Conservation (phyloP, 2,113 vertebrate genomes). For the Mastomys coucha region DNA sequence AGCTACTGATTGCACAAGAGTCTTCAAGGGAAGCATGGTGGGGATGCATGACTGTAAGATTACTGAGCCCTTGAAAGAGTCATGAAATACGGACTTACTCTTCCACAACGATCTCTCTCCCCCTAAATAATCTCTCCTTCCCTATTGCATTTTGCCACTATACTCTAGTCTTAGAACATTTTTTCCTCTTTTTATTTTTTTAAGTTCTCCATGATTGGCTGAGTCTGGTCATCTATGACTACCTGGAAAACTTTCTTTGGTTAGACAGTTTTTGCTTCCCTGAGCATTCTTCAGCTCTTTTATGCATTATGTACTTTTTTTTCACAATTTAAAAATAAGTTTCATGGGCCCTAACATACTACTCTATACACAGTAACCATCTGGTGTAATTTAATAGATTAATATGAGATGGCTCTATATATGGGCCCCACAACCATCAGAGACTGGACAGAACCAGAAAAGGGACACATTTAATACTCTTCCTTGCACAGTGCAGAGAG, state of each 20-base stretch:
- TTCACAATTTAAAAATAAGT: neutral
- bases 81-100: neutral
- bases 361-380: neutral
- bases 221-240: neutral
- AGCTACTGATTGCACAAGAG: neutral
- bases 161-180: neutral
- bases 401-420: neutral
- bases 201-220: neutral
- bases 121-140: neutral
- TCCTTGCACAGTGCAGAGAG: neutral
- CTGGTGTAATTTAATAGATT: neutral
- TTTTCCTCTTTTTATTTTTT: neutral
- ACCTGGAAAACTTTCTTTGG: constrained; percentile 23
- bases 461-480: neutral
- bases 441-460: neutral
- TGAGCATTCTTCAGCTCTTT: neutral
- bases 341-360: neutral
- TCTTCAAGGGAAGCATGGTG: neutral
- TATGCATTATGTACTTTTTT: neutral
- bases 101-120: neutral
- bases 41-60: neutral
- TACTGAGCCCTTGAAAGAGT: neutral
- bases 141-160: neutral
- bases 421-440: neutral
- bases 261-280: neutral